Evolutionary conservation across 2,797 vertebrate species (phyloP), one percentile per base, ranked within the genome.

Genomic region (Botia kubotai): DNA sequence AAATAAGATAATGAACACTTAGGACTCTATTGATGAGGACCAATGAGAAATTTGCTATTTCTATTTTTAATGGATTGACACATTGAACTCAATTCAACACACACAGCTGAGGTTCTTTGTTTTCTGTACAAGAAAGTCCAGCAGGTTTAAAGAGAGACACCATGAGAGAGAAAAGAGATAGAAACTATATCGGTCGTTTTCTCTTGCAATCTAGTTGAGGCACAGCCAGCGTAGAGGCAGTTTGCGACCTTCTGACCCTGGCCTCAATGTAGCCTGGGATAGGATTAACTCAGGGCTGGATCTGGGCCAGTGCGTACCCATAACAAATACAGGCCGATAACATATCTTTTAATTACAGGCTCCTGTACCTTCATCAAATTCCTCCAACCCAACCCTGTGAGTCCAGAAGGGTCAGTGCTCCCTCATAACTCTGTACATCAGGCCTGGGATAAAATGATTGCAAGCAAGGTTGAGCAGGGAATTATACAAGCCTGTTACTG

Each of bases 281-380:
- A 92, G 95, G 94, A 95, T 96, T 95, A 94, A 93, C 93, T 91
- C 90, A 92, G 88, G 90, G 87, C 87, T 95, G 92, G 93, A 90
- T 86, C 91, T 90, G 77, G 86, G 93, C 90, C 95, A 94, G 89
- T 90, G 89, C 88, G 93, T 91, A 89, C 92, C 91, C 93, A 92
- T 93, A 94, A 94, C 92, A 95, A 94, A 84, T 93, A 91, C 90
- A 87, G 89, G 87, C 91, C 93, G 93, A 95, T 94, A 95, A 95
- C 94, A 94, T 92, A 90, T 89, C 92, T 95, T 96, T 96, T 94
- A 96, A 95, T 96, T 94, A 94, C 93, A 90, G 90, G 89, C 84
- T 80, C 87, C 92, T 91, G 92, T 89, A 93, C 89, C 90, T 92
- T 93, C 90, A 90, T 92, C 92, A 92, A 91, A 92, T 91, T 92